phyloP scores from a whole-genome alignment of 2,113 vertebrate species.

The Phrynosoma platyrhinos region DNA sequence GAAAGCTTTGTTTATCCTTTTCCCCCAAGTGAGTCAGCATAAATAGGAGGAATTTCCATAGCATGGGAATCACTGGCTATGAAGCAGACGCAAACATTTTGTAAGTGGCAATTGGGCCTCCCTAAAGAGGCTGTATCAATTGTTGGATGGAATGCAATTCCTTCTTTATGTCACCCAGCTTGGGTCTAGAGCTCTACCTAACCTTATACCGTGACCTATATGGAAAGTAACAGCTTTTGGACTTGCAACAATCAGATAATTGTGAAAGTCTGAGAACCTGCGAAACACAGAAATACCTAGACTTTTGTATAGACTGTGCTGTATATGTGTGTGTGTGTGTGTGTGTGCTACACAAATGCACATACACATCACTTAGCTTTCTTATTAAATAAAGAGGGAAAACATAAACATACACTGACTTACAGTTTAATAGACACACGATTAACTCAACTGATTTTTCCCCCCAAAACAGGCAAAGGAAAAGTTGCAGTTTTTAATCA shows the following conservation, averaged over 20 bases:
- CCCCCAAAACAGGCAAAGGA: not conserved
- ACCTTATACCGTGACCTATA: not conserved
- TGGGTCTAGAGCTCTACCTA: not conserved
- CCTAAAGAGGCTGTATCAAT: not conserved
- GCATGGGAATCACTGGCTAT: not conserved
- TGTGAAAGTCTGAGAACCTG: not conserved
- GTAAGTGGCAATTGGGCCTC: not conserved
- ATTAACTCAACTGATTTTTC: not conserved
- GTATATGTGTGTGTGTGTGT: too few species aligned
- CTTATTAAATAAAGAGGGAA: too few species aligned
- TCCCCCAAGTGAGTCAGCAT: constrained; percentile 2
- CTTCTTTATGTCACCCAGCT: not conserved
- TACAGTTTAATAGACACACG: not conserved
- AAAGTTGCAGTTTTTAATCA: not conserved
- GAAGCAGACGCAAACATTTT: not conserved
- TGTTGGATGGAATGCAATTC: not conserved
- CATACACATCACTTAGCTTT: not conserved
- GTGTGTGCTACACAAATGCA: not conserved
- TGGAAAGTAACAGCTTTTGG: not conserved
- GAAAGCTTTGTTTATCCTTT: not conserved
- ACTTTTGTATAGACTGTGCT: constrained; percentile 1
- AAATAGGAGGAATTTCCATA: not conserved
- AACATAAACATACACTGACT: not conserved
- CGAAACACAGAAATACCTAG: not conserved
- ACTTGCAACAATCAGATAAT: not conserved